Base-by-base conservation (phyloP, 2,113 vertebrate genomes). In the Progne subis region DNA sequence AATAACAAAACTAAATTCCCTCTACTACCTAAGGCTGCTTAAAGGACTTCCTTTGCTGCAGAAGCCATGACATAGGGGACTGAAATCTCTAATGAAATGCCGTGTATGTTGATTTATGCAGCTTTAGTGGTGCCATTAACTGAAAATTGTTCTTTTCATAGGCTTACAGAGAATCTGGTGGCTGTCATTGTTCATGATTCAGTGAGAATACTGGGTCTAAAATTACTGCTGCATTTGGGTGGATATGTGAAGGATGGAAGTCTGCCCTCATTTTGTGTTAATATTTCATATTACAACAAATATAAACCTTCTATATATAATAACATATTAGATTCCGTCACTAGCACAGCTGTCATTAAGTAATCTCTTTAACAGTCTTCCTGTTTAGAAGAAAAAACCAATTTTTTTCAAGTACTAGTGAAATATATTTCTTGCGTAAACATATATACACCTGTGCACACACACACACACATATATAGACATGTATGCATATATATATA, bases 1-100 rank as follows among this genome's bases (percentile, higher is more conserved):
- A 94, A 90, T 93, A 96, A 96, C 90, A 95, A 90, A 96, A 86
- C 80, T 84, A 90, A 95, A 94, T 90, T 95, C 88, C 69, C 90
- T 39, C 53, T 72, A 59, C 76, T 72, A 90, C 41, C 94, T 95
- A 88, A 95, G 90, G 80, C 92, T 90, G 65, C 86, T 94, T 90
- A 96, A 84, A 92, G 77, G 80, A 88, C 93, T 86, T 94, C 80
- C 88, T 93, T 79, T 96, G 80, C 93, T 75, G 92, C 60, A 69
- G 90, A 81, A 95, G 82, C 76, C 92, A 76, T 34, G 46, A 53
- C 90, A 95, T 49, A 79, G 41, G 53, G 60, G 60, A 90, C 88
- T 61, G 82, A 94, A 95, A 94, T 90, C 93, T 93, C 93, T 94
- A 94, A 90, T 86, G 93, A 95, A 96, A 94, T 69, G 88, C 82